A percentile compares a stretch with the other conserved stretches of the same genome.
Conservation (phyloP, 2,797 vertebrate species). For the Cynopterus sphinx region DNA sequence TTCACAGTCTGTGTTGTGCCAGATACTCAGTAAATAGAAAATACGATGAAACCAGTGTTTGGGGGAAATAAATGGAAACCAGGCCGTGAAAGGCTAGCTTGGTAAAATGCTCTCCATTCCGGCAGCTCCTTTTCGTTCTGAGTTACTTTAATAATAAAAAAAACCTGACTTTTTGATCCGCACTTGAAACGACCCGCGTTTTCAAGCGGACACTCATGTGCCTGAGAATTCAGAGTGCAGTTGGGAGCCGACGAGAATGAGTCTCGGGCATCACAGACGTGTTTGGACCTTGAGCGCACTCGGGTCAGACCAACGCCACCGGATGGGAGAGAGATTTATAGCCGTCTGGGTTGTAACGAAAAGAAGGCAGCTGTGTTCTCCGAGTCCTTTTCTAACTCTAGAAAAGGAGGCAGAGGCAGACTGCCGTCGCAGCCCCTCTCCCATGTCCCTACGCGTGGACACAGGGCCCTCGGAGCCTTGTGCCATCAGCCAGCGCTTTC, state of each 20-base stretch:
- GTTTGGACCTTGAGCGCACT: background rate
- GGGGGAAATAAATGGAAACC: background rate
- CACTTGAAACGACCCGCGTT: background rate
- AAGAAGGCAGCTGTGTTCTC: background rate
- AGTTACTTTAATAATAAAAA: background rate
- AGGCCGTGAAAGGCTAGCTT: background rate
- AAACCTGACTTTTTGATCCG: background rate
- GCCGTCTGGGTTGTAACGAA: background rate
- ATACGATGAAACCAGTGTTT: slow-evolving; percentile 8
- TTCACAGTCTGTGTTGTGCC: background rate
- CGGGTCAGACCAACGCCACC: background rate
- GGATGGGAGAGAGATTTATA: background rate
- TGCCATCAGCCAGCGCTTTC: accelerated
- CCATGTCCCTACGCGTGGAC: background rate
- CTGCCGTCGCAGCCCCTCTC: accelerated
- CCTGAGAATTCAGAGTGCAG: background rate
- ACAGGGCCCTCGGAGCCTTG: background rate
- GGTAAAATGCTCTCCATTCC: background rate
- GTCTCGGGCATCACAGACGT: accelerated
- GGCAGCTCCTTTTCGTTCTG: slow-evolving; percentile 20
- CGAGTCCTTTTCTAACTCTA: background rate
- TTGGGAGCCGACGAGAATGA: background rate
- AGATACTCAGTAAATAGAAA: background rate
- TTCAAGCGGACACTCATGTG: background rate
- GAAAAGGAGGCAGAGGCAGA: background rate